A percentile compares a stretch with the other conserved stretches of the same genome.
These are phyloP conservation scores for Pachyramphus minor DNA, from an alignment of 2,113 vertebrate genomes.

Conservation along the genomic window DNA sequence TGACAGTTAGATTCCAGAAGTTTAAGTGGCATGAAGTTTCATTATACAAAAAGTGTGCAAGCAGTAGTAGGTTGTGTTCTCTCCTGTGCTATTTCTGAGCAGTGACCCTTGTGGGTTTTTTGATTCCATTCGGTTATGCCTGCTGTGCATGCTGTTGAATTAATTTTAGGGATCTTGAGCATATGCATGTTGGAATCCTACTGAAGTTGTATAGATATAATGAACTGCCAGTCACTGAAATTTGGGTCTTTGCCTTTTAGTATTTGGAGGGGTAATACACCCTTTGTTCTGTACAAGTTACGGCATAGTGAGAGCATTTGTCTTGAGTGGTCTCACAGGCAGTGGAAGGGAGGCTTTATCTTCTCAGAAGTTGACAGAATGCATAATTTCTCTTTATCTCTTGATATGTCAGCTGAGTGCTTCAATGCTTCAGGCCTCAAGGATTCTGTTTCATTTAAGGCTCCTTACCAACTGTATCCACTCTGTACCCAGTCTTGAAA, in stretches of 20 bases:
- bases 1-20: neutral
- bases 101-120: neutral
- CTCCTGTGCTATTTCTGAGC: neutral
- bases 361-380: neutral
- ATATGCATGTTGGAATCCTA: neutral
- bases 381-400: neutral
- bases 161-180: neutral
- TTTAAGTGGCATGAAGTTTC: neutral
- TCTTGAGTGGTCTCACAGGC: neutral
- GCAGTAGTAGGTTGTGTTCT: neutral
- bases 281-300: neutral
- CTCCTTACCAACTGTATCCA: neutral
- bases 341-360: neutral
- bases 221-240: neutral
- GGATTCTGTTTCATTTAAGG: neutral
- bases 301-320: neutral
- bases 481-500: neutral
- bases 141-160: neutral
- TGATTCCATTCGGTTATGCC: neutral
- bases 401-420: neutral
- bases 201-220: neutral
- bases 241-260: neutral
- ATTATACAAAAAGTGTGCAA: neutral
- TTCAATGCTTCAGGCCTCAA: neutral
- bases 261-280: neutral